Evolutionary conservation across 2,113 vertebrate genomes (phyloP), one percentile per base, ranked within the genome.

Genomic region (Myrmecobius fasciatus): DNA sequence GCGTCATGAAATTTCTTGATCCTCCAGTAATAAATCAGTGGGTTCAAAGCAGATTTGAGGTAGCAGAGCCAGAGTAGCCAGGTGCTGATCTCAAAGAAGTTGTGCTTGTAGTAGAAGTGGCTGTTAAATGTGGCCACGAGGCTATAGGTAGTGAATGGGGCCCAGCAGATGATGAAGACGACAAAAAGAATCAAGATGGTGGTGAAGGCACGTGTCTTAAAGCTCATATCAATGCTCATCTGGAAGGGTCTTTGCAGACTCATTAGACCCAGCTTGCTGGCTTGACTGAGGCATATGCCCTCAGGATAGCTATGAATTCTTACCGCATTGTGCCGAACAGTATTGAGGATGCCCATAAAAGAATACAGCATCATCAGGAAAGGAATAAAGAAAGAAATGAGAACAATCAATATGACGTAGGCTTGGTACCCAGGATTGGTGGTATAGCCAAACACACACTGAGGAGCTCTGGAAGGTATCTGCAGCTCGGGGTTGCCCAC

Each of bases 191-290:
- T 99, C 98, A 99, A 99, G 97, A 99, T 99, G 98, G 99, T 99
- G 98, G 99, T 99, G 98, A 99, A 99, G 99, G 99, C 99, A 99
- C 99, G 99, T 25, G 99, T 99, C 99, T 99, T 99, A 98, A 99
- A 99, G 99, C 99, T 99, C 99, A 99, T 99, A 98, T 99, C 99
- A 31, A 99, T 98, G 98, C 99, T 99, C 98, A 99, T 99, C 95
- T 99, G 99, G 97, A 99, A 99, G 93, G 99, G 99, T 97, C 99
- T 99, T 98, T 99, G 99, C 8, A 99, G 99, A 98, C 99, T 99
- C 98, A 99, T 99, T 93, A 99, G 99, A 95, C 99, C 99, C 94
- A 99, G 99, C 93, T 99, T 99, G 98, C 99, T 99, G 98, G 99
- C 99, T 98, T 99, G 99, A 98, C 99, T 99, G 96, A 99, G 99